Percentiles rank a stretch among this genome's conserved stretches.
phyloP scores from a whole-genome alignment of 2,113 vertebrate species.

The Prionailurus bengalensis region DNA sequence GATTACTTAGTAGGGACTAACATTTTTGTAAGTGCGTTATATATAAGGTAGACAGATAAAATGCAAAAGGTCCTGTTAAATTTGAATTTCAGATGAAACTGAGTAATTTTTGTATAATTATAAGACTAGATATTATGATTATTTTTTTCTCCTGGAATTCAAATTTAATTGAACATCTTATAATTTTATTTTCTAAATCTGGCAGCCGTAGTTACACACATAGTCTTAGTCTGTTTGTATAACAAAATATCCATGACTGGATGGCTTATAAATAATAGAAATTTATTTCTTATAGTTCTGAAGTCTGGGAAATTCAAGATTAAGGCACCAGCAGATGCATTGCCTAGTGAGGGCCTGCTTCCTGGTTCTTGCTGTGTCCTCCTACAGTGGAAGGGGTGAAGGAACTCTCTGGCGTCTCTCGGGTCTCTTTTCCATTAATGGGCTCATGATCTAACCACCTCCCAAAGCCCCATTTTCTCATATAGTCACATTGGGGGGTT shows the following conservation, averaged over 20 bases:
- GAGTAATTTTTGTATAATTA: neutral
- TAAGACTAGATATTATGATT: neutral
- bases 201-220: neutral
- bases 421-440: neutral
- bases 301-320: neutral
- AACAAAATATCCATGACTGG: neutral
- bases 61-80: neutral
- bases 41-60: neutral
- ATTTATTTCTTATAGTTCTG: neutral
- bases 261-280: neutral
- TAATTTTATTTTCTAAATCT: constrained; percentile 24
- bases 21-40: neutral
- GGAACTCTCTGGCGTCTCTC: neutral
- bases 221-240: neutral
- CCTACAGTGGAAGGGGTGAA: no score
- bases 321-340: neutral
- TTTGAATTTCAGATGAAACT: constrained; percentile 28
- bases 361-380: neutral
- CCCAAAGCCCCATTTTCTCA: neutral
- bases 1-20: neutral
- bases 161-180: neutral
- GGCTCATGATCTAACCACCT: neutral
- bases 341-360: neutral
- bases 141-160: constrained; percentile 16
- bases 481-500: neutral